Evolutionary conservation across 2,888 invertebrate genomes (phyloP).

Genomic region (Barypeithes pellucidus): DNA sequence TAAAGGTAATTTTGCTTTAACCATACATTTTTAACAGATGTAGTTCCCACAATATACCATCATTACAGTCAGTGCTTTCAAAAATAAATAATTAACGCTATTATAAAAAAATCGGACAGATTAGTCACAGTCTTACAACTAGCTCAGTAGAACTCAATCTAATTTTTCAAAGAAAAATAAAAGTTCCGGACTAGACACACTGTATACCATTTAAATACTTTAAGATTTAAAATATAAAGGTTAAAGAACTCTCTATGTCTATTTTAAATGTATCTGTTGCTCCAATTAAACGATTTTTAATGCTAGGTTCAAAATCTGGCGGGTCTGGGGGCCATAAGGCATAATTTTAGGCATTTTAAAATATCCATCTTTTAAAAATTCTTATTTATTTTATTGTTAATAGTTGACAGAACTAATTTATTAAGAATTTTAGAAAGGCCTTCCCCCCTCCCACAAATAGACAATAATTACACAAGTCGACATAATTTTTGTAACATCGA

Average conservation of each 20-base stretch:
- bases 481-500: too few species aligned
- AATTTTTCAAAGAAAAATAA: too few species aligned
- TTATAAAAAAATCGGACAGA: not conserved
- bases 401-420: too few species aligned
- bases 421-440: too few species aligned
- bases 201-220: not conserved
- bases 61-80: not conserved
- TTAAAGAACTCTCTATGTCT: constrained; percentile 35
- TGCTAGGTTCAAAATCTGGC: constrained; percentile 34
- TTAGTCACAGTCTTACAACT: too few species aligned
- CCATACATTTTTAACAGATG: not conserved
- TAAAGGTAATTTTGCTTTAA: not conserved
- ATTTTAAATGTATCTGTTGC: constrained; percentile 36
- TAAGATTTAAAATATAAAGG: constrained; percentile 13
- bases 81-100: constrained; percentile 1
- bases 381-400: too few species aligned
- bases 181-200: too few species aligned
- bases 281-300: constrained; percentile 42
- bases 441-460: too few species aligned
- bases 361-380: too few species aligned
- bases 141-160: too few species aligned
- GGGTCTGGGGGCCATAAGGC: constrained; percentile 17
- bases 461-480: too few species aligned
- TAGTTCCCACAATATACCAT: not conserved
- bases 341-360: too few species aligned